Percentiles rank a stretch among this genome's conserved stretches.
Conservation (phyloP, 2,113 vertebrate genomes). For the Urocolius indicus region DNA sequence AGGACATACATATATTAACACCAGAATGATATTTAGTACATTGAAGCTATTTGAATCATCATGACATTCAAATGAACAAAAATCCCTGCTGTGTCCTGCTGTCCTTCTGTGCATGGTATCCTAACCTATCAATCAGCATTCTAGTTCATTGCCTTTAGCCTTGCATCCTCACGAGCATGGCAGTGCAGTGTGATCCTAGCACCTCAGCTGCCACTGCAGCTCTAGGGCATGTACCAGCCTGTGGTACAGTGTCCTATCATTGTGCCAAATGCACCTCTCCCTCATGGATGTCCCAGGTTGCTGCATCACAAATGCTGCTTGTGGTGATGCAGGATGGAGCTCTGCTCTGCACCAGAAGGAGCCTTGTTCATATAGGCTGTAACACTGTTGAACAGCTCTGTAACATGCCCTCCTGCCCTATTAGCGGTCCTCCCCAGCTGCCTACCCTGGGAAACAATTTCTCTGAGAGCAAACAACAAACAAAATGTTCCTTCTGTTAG, state of each 20-base stretch:
- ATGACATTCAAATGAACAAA: background rate
- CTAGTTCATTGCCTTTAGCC: background rate
- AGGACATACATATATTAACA: background rate
- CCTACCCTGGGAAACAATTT: background rate
- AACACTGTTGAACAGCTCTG: background rate
- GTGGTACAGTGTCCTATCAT: accelerated
- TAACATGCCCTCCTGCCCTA: background rate
- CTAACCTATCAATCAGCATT: background rate
- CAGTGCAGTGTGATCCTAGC: background rate
- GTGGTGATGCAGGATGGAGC: background rate
- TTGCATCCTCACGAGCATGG: accelerated
- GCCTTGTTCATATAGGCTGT: background rate
- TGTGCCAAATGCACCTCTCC: background rate
- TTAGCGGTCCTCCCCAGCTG: background rate
- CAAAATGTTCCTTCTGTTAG: background rate
- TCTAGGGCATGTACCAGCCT: too few species aligned
- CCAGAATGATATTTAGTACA: background rate
- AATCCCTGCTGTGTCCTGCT: background rate
- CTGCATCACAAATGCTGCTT: background rate
- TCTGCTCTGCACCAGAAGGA: background rate
- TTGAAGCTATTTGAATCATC: background rate
- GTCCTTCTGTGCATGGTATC: background rate
- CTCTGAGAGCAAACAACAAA: background rate
- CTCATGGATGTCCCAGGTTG: accelerated
- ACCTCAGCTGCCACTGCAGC: background rate